Base-by-base conservation (phyloP, 2,113 vertebrate genomes). In the Pica pica region DNA sequence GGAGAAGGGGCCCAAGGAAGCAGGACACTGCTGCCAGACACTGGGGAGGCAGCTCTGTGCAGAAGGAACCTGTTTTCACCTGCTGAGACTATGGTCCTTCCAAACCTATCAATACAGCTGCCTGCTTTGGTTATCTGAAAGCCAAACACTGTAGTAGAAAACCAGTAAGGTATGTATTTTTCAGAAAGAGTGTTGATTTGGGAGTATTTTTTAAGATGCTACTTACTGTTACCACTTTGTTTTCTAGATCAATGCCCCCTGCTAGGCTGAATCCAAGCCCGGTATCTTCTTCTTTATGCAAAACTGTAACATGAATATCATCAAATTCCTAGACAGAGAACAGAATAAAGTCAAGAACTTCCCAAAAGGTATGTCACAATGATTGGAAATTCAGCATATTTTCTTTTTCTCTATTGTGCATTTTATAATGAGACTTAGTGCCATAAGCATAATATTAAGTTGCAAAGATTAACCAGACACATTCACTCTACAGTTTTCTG, bases 191-290 rank as follows among this genome's bases (percentile, higher is more conserved):
- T 6, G 1, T 47, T 77, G 28, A 2, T 30, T 90, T 71, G 16
- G 41, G 44, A 73, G 6, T 18, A 22, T 21, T 68, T 81, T 74
- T 53, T 13, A 55, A 81, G 74, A 42, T 31, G 13, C 31, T 89
- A 98, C 98, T 98, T 97, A 99, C 99, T 56, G 98, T 99, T 37
- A 98, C 87, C 41, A 98, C 97, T 96, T 99, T 99, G 93, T 97
- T 99, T 97, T 99, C 99, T 64, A 98, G 98, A 89, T 99, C 99
- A 5, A 97, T 97, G 5, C 99, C 99, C 47, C 99, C 99, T 14
- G 99, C 99, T 33, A 99, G 97, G 96, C 98, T 99, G 97, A 99
- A 99, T 69, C 99, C 99, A 35, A 99, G 98, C 13, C 99, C 99
- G 0, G 97, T 97, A 8, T 99, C 99, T 57, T 99, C 99, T 37